Conservation (phyloP, 2,888 invertebrate species). For the Synanthedon tipuliformis region DNA sequence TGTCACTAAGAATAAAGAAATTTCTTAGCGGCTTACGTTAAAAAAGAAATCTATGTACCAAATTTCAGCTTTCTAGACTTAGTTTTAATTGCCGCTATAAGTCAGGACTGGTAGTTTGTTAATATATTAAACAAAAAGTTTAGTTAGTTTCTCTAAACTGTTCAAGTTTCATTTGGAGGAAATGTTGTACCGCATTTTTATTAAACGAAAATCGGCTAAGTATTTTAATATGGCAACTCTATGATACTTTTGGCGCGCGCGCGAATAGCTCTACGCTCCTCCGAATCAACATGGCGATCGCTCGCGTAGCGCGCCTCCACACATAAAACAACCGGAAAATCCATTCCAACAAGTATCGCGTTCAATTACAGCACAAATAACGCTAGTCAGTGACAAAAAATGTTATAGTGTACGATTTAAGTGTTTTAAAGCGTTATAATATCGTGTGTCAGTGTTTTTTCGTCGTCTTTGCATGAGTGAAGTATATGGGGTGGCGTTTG, state of each 20-base stretch:
- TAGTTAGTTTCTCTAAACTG: no score
- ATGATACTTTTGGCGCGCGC: slow-evolving; percentile 55
- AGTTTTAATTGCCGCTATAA: no score
- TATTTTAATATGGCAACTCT: slow-evolving; percentile 16
- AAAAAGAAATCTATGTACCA: no score
- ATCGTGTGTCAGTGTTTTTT: slow-evolving; percentile 41
- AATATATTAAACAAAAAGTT: no score
- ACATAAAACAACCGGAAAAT: slow-evolving; percentile 31
- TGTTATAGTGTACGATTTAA: slow-evolving; percentile 44
- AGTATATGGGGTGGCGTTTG: slow-evolving; percentile 45
- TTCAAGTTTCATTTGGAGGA: no score
- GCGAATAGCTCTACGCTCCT: slow-evolving; percentile 45
- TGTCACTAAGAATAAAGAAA: no score
- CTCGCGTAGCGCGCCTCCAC: slow-evolving; percentile 47
- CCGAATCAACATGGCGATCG: slow-evolving; percentile 58
- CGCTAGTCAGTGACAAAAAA: slow-evolving; percentile 28
- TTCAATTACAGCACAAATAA: slow-evolving; percentile 14
- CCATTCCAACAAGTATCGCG: slow-evolving; percentile 13
- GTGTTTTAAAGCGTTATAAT: slow-evolving; percentile 19
- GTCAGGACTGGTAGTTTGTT: no score
- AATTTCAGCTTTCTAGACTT: no score
- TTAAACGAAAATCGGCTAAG: neutral
- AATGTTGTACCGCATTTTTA: no score
- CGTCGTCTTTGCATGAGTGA: slow-evolving; percentile 60
- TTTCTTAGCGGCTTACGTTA: no score